phyloP scores from a whole-genome alignment of 2,888 invertebrate species.

The Euzophera pinguis region DNA sequence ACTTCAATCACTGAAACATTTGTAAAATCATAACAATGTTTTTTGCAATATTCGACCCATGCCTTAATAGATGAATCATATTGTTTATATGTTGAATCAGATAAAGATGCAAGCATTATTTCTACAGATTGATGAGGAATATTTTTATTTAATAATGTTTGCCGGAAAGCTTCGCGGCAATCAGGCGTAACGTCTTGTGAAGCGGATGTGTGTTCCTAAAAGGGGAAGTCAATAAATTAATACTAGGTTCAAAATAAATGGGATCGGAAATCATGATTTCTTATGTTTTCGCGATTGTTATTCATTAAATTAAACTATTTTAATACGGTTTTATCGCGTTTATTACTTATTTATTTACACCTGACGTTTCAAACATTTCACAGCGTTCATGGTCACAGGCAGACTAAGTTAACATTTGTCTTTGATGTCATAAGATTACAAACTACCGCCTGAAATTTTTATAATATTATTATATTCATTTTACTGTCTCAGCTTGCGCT shows the following conservation, averaged over 20 bases:
- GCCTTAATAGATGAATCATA: not conserved
- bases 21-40: not conserved
- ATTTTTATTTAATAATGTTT: not conserved
- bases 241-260: conserved; percentile 5
- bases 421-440: too few relatives aligned
- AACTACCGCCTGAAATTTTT: too few relatives aligned
- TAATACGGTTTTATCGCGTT: too few relatives aligned
- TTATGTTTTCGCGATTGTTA: not conserved
- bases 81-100: not conserved
- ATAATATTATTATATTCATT: too few relatives aligned
- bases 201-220: conserved; percentile 9
- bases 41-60: not conserved
- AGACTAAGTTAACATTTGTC: too few relatives aligned
- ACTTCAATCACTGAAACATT: not conserved
- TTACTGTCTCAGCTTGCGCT: too few relatives aligned
- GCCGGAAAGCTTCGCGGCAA: not conserved
- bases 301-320: too few relatives aligned
- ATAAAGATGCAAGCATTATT: not conserved
- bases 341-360: too few relatives aligned
- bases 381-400: too few relatives aligned
- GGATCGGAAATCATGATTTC: not conserved
- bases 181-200: not conserved
- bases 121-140: not conserved
- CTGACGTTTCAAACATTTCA: too few relatives aligned
- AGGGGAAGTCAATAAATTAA: conserved; percentile 13